Conservation (phyloP, 2,797 vertebrate genomes). For the Enteromius fasciolatus region DNA sequence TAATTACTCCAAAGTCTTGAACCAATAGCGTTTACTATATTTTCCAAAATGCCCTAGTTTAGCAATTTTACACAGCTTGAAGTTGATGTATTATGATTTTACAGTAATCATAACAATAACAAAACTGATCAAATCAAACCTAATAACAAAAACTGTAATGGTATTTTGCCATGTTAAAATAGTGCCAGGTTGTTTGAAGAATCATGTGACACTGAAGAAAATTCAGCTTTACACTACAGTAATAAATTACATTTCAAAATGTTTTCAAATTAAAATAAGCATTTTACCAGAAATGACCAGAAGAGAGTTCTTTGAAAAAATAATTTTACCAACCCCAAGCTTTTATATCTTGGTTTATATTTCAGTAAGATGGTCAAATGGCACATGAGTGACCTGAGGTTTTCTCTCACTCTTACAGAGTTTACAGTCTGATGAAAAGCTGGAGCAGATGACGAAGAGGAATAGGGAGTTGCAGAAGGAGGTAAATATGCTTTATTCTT, state of each 20-base stretch:
- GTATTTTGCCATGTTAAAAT: background rate
- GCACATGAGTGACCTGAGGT: background rate
- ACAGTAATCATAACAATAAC: background rate
- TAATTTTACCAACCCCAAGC: background rate
- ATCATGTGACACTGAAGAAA: background rate
- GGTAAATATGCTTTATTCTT: conserved; percentile 46
- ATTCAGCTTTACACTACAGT: background rate
- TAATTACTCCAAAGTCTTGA: background rate
- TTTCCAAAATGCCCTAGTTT: background rate
- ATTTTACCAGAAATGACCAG: background rate
- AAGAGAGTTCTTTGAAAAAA: background rate
- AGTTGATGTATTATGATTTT: background rate
- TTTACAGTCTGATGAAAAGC: conserved; percentile 19
- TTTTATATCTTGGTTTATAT: background rate
- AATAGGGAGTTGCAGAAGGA: conserved; percentile 50
- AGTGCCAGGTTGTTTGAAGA: background rate
- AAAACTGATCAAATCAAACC: too few relatives aligned
- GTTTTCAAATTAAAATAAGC: background rate
- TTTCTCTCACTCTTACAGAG: conserved; percentile 8
- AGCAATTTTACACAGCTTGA: background rate
- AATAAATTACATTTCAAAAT: background rate
- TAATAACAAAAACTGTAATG: background rate
- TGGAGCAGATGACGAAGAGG: conserved; percentile 39
- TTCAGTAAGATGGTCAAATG: background rate
- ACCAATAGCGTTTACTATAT: background rate